Evolutionary conservation across 2,113 vertebrate genomes (phyloP).

Genomic region (Rana temporaria): DNA sequence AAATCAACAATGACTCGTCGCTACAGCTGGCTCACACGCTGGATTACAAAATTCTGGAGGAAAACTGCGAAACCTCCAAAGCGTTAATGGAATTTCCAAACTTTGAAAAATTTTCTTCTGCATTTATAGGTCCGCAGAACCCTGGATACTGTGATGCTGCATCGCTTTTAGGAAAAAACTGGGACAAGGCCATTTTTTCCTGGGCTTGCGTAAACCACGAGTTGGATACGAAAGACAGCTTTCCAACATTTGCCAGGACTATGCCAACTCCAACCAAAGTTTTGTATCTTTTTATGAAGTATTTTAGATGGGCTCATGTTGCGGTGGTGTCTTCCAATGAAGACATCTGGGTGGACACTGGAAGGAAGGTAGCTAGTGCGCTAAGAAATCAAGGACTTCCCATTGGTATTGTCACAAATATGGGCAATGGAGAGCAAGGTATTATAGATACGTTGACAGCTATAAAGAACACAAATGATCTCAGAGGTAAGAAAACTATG

Average conservation of each 20-base stretch:
- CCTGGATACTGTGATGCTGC: conserved; percentile 86
- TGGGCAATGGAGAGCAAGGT: conserved; percentile 75
- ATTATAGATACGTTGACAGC: conserved; percentile 72
- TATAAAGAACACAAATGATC: conserved; percentile 72
- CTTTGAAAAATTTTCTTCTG: conserved; percentile 75
- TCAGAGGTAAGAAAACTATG: conserved; percentile 79
- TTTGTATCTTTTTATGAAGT: conserved; percentile 80
- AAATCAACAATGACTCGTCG: conserved; percentile 79
- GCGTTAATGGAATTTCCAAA: conserved; percentile 79
- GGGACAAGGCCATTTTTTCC: conserved; percentile 89
- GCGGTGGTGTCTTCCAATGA: conserved; percentile 85
- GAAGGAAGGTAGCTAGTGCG: conserved; percentile 73
- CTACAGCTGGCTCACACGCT: conserved; percentile 75
- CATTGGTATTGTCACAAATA: conserved; percentile 74
- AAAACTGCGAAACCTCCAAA: conserved; percentile 83
- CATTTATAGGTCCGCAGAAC: conserved; percentile 84
- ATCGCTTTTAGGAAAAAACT: conserved; percentile 78
- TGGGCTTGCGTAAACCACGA: conserved; percentile 83
- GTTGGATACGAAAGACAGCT: conserved; percentile 71
- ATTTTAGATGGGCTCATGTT: conserved; percentile 87
- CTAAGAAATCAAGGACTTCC: conserved; percentile 79
- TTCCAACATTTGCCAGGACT: conserved; percentile 78
- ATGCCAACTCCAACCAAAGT: conserved; percentile 76
- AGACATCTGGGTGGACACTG: conserved; percentile 86
- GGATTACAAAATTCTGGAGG: conserved; percentile 82